Evolutionary conservation across 2,113 vertebrate genomes (phyloP), one percentile per base, ranked within the genome.

Genomic region (Pitta sordida): DNA sequence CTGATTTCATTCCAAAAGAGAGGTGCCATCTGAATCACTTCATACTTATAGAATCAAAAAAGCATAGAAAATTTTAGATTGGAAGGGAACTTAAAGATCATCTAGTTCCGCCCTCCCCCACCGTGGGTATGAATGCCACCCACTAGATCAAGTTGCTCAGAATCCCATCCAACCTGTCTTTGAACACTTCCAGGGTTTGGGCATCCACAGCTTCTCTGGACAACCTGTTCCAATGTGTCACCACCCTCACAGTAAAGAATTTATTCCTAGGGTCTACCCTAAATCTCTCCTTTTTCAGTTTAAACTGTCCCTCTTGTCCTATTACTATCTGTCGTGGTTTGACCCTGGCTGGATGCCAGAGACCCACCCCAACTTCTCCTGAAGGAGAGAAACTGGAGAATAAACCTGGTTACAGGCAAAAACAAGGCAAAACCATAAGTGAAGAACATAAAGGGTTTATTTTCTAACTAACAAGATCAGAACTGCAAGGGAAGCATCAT

Each of bases 31-130:
- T 70, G 24, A 10, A 29, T 58, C 20, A 51, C 11, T 60, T 11
- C 24, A 64, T 34, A 69, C 67, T 27, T 20, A 53, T 3, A 55
- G 62, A 39, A 67, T 39, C 10, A 36, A 53, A 82, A 83, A 41
- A 32, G 16, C 6, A 36, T 12, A 34, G 11, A 12, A 36, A 65
- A 15, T 32, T 30, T n/a, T 46, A 22, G 3, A 21, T 17, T 24
- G 41, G 15, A 44, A n/a, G 7, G 5, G 10, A 44, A 17, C 29
- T 48, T 39, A 53, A 18, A 60, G 16, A 75, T 22, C 37, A 39
- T 26, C 13, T 26, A 0, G 0, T 75, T 89, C 29, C 20, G n/a
- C 60, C 15, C 10, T n/a, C n/a, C n/a, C n/a, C n/a, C n/a, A n/a
- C n/a, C 53, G 30, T 34, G 46, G 29, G 20, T 29, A 60, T 19